Percentiles rank a stretch among this genome's conserved stretches.
Conservation (phyloP, 53 echinoderm and acorn worm genomes). For the Echinarachnius parma region DNA sequence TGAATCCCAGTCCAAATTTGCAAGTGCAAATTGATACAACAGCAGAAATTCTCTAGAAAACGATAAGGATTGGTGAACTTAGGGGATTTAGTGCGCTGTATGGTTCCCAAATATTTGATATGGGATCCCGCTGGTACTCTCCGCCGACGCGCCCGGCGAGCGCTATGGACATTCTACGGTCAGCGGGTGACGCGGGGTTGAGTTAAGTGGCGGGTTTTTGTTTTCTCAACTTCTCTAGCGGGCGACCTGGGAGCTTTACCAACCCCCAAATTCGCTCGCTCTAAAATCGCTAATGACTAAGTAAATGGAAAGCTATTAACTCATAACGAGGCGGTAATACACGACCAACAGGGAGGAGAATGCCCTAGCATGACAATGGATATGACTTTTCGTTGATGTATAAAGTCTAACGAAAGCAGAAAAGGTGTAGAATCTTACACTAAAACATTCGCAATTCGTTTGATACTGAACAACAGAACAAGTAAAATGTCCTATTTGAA, state of each 20-base stretch:
- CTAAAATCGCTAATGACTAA: constrained; percentile 19
- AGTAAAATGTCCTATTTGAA: too few relatives aligned
- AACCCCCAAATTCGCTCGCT: constrained; percentile 6
- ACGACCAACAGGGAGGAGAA: background rate
- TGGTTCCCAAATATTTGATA: constrained; percentile 14
- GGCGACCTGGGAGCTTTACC: too few relatives aligned
- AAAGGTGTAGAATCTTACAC: background rate
- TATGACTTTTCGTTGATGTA: too few relatives aligned
- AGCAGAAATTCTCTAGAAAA: constrained; percentile 1
- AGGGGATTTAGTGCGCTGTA: constrained; percentile 8
- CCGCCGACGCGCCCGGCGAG: constrained; percentile 10
- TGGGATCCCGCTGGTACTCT: constrained; percentile 20
- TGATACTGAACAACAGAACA: too few relatives aligned
- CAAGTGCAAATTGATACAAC: constrained; percentile 9
- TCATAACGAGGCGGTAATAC: constrained; percentile 27
- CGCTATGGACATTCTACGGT: constrained; percentile 23
- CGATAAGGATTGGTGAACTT: constrained; percentile 1
- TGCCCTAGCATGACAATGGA: background rate
- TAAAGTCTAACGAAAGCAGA: background rate
- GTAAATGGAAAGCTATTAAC: constrained; percentile 44
- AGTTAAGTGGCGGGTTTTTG: constrained; percentile 20
- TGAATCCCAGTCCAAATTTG: constrained; percentile 20
- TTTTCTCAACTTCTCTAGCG: background rate
- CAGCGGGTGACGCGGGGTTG: constrained; percentile 15
- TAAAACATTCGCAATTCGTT: too few relatives aligned